Evolutionary conservation across 2,888 invertebrate species (phyloP).

Genomic region (Cybosia mesomella): DNA sequence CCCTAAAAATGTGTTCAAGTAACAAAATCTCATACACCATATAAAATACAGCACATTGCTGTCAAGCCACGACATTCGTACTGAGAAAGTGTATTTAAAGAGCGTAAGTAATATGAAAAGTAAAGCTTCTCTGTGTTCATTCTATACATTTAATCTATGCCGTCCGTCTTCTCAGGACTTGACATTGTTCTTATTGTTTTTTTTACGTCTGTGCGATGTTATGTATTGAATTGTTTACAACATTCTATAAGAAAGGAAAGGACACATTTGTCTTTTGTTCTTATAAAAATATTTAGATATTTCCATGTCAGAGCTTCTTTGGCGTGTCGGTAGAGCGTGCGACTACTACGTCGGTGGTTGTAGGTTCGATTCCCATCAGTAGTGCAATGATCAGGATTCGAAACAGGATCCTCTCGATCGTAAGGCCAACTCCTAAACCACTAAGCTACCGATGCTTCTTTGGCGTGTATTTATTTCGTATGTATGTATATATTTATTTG

Average conservation of each 20-base stretch:
- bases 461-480: neutral
- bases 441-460: too few relatives aligned
- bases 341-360: too few relatives aligned
- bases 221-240: neutral
- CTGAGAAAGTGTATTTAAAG: neutral
- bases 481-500: too few relatives aligned
- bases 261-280: neutral
- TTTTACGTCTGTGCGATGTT: neutral
- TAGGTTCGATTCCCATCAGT: too few relatives aligned
- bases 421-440: too few relatives aligned
- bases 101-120: neutral
- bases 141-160: neutral
- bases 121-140: neutral
- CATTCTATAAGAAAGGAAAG: neutral
- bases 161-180: neutral
- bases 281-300: neutral
- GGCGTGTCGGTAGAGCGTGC: too few relatives aligned
- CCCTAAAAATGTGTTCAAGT: too few relatives aligned
- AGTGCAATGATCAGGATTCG: too few relatives aligned
- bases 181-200: neutral
- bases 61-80: neutral
- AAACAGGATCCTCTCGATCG: too few relatives aligned
- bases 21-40: neutral
- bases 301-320: neutral
- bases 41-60: neutral